phyloP scores from a whole-genome alignment of 2,888 invertebrate species.

The Thymelicus lineola region DNA sequence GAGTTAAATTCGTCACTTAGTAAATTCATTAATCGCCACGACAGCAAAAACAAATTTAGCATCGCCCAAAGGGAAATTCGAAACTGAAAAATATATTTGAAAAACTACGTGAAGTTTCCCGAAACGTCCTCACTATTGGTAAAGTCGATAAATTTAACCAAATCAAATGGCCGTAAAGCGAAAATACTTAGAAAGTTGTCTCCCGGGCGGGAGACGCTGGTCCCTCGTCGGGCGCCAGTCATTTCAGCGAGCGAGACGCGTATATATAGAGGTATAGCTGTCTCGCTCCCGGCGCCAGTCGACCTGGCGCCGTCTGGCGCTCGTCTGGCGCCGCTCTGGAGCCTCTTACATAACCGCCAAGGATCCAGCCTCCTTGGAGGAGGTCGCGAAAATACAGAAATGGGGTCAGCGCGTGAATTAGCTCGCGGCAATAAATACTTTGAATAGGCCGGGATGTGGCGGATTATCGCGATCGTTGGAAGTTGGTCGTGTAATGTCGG shows the following conservation, averaged over 20 bases:
- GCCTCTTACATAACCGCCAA: conserved; percentile 71
- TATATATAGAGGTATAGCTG: conserved; percentile 6
- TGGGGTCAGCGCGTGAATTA: conserved; percentile 21
- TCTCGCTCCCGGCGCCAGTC: conserved; percentile 75
- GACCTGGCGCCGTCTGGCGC: conserved; percentile 80
- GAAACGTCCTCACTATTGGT: conserved; percentile 20
- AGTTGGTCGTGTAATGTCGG: too few relatives aligned
- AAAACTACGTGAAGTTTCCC: conserved; percentile 13
- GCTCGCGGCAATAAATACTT: conserved; percentile 17
- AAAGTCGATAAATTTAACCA: conserved; percentile 35
- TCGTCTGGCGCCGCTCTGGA: conserved; percentile 69
- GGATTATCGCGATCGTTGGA: not conserved
- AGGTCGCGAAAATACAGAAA: conserved; percentile 30
- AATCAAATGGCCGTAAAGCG: conserved; percentile 38
- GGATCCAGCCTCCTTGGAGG: conserved; percentile 27
- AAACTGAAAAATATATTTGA: conserved; percentile 25
- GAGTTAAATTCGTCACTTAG: not conserved
- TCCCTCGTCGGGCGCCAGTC: conserved; percentile 35
- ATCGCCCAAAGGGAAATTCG: not conserved
- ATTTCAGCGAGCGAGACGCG: conserved; percentile 24
- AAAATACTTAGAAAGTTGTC: conserved; percentile 35
- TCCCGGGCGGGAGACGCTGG: conserved; percentile 26
- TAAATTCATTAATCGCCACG: not conserved
- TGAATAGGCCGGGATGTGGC: conserved; percentile 4
- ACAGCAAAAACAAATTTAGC: not conserved